Conservation (phyloP, 2,888 invertebrate species). For the Papilio demoleus region DNA sequence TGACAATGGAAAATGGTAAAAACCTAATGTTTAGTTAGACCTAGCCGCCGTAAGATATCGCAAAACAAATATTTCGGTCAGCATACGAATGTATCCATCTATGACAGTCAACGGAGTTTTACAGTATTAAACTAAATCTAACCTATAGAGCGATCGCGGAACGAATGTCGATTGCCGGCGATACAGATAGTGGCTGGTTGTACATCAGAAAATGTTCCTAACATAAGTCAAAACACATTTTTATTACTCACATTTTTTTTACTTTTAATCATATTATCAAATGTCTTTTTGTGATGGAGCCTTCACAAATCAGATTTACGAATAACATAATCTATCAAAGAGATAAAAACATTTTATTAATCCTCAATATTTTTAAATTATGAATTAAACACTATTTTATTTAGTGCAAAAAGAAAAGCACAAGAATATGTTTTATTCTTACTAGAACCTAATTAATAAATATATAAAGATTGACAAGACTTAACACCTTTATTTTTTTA, state of each 20-base stretch:
- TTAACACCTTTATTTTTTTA: constrained; percentile 43
- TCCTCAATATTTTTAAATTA: background rate
- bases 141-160: background rate
- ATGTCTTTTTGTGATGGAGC: background rate
- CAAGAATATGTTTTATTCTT: background rate
- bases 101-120: background rate
- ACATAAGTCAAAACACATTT: too few species aligned
- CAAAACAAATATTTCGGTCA: background rate
- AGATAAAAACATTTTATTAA: background rate
- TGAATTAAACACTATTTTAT: background rate
- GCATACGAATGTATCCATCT: background rate
- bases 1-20: too few species aligned
- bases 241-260: too few species aligned
- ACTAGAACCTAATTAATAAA: background rate
- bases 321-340: background rate
- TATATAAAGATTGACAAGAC: background rate
- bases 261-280: background rate
- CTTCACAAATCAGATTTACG: background rate
- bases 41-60: background rate
- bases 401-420: background rate
- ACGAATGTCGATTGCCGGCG: background rate
- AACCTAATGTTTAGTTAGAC: too few species aligned
- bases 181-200: background rate
- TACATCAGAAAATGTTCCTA: background rate
- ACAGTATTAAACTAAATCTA: background rate